These are phyloP conservation scores for Turritopsis dohrnii DNA, from an alignment of 30 jellyfish, hydroid and myxozoan genomes.

Conservation along the genomic window DNA sequence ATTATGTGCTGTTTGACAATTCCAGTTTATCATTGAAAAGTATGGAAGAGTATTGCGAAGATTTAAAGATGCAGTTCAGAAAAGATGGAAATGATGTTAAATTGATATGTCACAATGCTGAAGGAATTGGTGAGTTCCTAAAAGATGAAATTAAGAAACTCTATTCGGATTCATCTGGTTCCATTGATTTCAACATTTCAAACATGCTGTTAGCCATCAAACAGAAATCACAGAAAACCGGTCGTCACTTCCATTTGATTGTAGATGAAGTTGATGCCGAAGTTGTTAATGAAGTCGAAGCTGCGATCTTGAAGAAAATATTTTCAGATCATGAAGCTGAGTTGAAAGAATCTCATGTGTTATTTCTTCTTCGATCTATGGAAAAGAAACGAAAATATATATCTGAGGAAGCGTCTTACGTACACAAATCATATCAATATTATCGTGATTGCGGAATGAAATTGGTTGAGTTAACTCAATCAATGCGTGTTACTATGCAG, in stretches of 20 bases:
- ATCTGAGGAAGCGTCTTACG: neutral
- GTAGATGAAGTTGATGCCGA: neutral
- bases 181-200: neutral
- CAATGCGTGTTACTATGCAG: neutral
- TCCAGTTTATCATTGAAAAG: neutral
- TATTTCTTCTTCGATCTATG: neutral
- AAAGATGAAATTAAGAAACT: neutral
- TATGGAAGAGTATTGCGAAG: neutral
- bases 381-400: neutral
- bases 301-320: neutral
- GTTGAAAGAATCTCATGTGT: neutral
- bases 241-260: neutral
- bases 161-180: neutral
- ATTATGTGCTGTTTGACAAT: neutral
- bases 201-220: neutral
- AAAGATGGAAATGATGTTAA: too few relatives aligned
- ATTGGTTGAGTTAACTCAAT: neutral
- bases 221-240: neutral
- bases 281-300: neutral
- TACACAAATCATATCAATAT: neutral
- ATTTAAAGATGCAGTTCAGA: too few relatives aligned
- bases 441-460: neutral
- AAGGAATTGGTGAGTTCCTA: neutral
- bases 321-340: neutral
- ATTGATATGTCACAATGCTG: neutral